Base-by-base conservation (phyloP, 2,888 invertebrate species). In the Lasioglossum oenotherae region DNA sequence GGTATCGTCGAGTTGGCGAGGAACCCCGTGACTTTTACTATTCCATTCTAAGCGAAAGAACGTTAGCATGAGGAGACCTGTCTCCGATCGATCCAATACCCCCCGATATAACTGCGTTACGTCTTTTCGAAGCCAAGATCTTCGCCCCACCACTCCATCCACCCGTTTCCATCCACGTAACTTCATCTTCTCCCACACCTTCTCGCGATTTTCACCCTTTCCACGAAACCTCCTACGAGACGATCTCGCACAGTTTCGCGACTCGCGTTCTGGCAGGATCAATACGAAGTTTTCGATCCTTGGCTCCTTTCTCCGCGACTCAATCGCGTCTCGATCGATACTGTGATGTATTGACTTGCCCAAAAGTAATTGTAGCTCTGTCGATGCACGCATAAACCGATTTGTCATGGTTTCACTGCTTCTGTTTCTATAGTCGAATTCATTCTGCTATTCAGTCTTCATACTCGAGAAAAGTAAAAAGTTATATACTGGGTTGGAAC, bases 11-110 rank as follows among this genome's bases (percentile, higher is more conserved):
- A 73, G 64, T 49, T 41, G 74, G 44, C 60, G 23, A 49, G 53
- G 57, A 72, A 49, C 60, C 57, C 44, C 78, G 60, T 71, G 84
- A 90, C 80, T 90, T 90, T 90, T 90, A 88, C 84, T 83, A 85
- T 87, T 83, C 82, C 73, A 89, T 86, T 84, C 85, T 41, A 75
- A 75, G 71, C 75, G 82, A 74, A 35, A 46, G 72, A 78, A 67
- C 79, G 78, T 81, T 85, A 90, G 73, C 78, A 81, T 60, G 35
- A 53, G 27, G 35, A 64, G 46, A 77, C 78, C 46, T 73, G 86
- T 84, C 82, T 77, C 60, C 77, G 80, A 90, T 89, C 87, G 85
- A 89, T 87, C 81, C 81, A 78, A 44, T 71, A 35, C 44, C 57
- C 44, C 44, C 27, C 41, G 73, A 71, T 23, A 35, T 46, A 69